These are phyloP conservation scores for Muraenolepis orangiensis DNA, from an alignment of 2,797 vertebrate genomes.

Conservation along the genomic window DNA sequence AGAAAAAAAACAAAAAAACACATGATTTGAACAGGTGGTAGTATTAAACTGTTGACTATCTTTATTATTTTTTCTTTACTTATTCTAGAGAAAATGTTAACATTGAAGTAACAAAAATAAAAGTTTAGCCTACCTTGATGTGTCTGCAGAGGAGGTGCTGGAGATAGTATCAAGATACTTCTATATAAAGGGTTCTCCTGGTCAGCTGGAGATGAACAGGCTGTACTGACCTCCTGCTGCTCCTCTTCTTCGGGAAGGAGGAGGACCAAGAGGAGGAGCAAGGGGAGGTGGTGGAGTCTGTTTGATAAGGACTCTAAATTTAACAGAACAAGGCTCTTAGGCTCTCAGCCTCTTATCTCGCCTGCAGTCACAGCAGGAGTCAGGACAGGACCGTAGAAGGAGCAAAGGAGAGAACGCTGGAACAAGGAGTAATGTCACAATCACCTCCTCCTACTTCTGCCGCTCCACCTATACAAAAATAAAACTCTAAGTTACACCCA, in stretches of 20 bases:
- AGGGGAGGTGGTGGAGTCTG: not conserved
- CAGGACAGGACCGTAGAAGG: not conserved
- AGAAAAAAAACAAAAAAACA: too few species aligned
- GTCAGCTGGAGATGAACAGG: not conserved
- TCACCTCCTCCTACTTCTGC: too few species aligned
- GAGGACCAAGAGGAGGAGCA: not conserved
- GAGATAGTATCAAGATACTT: not conserved
- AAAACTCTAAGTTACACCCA: not conserved
- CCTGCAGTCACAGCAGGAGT: not conserved
- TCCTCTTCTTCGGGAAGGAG: not conserved
- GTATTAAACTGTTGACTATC: not conserved
- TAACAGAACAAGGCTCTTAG: not conserved
- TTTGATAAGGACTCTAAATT: slow-evolving; percentile 4
- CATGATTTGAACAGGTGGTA: not conserved
- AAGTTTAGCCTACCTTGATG: not conserved
- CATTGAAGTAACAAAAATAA: not conserved
- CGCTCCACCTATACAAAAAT: not conserved
- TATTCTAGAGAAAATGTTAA: not conserved
- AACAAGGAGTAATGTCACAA: not conserved
- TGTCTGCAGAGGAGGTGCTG: not conserved
- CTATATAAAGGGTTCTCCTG: not conserved
- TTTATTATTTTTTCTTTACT: not conserved
- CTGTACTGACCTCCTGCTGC: not conserved
- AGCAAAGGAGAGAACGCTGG: not conserved
- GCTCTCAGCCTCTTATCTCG: not conserved